A percentile compares a stretch with the other conserved stretches of the same genome.
These are phyloP conservation scores for Sandelia bainsii DNA, from an alignment of 2,797 vertebrate species.

Conservation along the genomic window DNA sequence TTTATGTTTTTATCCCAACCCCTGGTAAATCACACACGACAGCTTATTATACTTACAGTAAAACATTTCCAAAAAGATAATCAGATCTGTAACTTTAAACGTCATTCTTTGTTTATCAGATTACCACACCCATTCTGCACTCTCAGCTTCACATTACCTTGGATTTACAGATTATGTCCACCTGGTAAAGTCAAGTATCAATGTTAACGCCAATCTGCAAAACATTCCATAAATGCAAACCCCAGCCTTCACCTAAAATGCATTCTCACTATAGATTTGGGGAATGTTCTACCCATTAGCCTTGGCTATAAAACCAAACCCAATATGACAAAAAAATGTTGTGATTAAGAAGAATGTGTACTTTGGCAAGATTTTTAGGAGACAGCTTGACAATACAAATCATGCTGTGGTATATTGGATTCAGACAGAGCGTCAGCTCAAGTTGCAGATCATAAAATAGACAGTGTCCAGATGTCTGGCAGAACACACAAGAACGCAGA, in stretches of 20 bases:
- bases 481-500: slow-evolving; percentile 33
- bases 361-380: slow-evolving; percentile 43
- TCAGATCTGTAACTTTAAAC: not conserved
- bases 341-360: slow-evolving; percentile 58
- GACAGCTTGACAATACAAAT: slow-evolving; percentile 65
- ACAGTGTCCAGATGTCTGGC: slow-evolving; percentile 80
- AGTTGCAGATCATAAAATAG: slow-evolving; percentile 74
- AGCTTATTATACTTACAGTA: slow-evolving; percentile 5
- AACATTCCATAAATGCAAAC: slow-evolving; percentile 27
- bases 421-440: slow-evolving; percentile 64
- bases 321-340: slow-evolving; percentile 16
- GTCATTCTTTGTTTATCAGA: slow-evolving; percentile 41
- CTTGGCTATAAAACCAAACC: slow-evolving; percentile 40
- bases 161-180: slow-evolving; percentile 5
- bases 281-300: slow-evolving; percentile 30
- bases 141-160: slow-evolving; percentile 1
- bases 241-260: not conserved
- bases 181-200: not conserved
- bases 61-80: not conserved
- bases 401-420: slow-evolving; percentile 52
- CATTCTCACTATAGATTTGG: slow-evolving; percentile 8
- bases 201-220: slow-evolving; percentile 48
- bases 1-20: slow-evolving; percentile 36
- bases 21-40: not conserved
- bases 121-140: slow-evolving; percentile 27